Evolutionary conservation across 37 sponge, comb jelly and placozoan species (phyloP).

Genomic region (Aplysina aerophoba): DNA sequence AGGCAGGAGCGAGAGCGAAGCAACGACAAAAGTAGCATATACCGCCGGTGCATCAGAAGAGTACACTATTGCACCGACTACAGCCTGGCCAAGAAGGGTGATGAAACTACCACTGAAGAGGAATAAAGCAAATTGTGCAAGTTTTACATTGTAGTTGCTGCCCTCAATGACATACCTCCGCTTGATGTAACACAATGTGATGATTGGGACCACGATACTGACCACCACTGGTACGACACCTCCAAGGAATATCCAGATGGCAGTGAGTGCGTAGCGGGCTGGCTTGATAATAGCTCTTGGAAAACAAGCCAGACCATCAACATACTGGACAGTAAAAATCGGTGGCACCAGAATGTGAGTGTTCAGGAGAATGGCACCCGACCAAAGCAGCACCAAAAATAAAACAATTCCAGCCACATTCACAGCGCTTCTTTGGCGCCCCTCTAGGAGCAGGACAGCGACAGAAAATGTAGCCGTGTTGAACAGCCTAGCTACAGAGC

Average conservation of each 20-base stretch:
- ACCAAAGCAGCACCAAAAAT: neutral
- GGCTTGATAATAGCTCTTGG: neutral
- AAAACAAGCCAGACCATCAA: neutral
- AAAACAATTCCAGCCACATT: neutral
- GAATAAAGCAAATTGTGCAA: conserved; percentile 19
- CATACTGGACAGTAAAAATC: neutral
- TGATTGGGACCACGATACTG: neutral
- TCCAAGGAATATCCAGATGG: neutral
- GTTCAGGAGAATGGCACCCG: conserved; percentile 1
- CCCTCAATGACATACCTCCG: neutral
- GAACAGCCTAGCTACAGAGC: neutral
- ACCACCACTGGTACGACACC: neutral
- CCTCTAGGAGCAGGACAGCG: neutral
- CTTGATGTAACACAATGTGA: conserved; percentile 1
- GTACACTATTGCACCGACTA: neutral
- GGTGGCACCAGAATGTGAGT: neutral
- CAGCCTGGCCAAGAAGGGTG: neutral
- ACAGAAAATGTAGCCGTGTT: neutral
- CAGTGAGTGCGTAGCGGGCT: conserved; percentile 8
- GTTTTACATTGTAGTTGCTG: neutral
- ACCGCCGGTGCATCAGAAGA: neutral
- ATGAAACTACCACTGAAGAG: neutral
- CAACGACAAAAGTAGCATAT: neutral
- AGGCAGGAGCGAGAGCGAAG: neutral
- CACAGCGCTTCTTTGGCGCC: neutral